These are phyloP conservation scores for Campopleginae sp. DNA, from an alignment of 2,888 invertebrate species.

Conservation along the genomic window DNA sequence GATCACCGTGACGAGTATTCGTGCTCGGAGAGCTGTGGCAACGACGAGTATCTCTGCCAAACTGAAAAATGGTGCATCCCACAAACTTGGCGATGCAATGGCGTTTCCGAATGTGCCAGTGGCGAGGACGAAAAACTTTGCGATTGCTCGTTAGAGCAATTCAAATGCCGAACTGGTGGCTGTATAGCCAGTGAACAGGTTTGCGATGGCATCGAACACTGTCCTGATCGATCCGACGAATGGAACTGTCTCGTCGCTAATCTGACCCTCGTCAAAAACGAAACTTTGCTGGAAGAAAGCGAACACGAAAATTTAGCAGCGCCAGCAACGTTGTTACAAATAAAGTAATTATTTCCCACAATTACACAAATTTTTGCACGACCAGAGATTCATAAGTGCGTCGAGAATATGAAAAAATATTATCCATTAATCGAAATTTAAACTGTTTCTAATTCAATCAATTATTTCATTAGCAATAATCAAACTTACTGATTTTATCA, in stretches of 20 bases:
- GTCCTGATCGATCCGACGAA: slow-evolving; percentile 88
- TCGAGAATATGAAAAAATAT: neutral
- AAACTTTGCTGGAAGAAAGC: slow-evolving; percentile 63
- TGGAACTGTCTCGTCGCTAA: slow-evolving; percentile 85
- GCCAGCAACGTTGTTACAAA: slow-evolving; percentile 72
- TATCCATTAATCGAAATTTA: neutral
- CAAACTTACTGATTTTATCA: slow-evolving; percentile 30
- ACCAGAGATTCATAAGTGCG: no score
- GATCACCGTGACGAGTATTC: slow-evolving; percentile 86
- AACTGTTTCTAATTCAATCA: neutral
- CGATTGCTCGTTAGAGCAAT: slow-evolving; percentile 86
- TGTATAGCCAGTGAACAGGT: slow-evolving; percentile 85
- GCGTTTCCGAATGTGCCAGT: slow-evolving; percentile 85
- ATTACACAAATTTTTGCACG: neutral
- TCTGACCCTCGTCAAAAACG: slow-evolving; percentile 70
- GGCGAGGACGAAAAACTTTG: slow-evolving; percentile 87
- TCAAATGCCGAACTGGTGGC: slow-evolving; percentile 87
- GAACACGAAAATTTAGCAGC: slow-evolving; percentile 67
- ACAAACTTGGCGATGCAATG: slow-evolving; percentile 86
- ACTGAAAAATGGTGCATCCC: slow-evolving; percentile 87
- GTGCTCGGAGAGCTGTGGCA: slow-evolving; percentile 85
- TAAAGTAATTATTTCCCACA: slow-evolving; percentile 69
- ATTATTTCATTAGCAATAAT: neutral
- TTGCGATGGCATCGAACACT: slow-evolving; percentile 87
- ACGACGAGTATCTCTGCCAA: slow-evolving; percentile 86